These are phyloP conservation scores for Siniperca undulata DNA, from an alignment of 2,797 vertebrate genomes.

Conservation along the genomic window DNA sequence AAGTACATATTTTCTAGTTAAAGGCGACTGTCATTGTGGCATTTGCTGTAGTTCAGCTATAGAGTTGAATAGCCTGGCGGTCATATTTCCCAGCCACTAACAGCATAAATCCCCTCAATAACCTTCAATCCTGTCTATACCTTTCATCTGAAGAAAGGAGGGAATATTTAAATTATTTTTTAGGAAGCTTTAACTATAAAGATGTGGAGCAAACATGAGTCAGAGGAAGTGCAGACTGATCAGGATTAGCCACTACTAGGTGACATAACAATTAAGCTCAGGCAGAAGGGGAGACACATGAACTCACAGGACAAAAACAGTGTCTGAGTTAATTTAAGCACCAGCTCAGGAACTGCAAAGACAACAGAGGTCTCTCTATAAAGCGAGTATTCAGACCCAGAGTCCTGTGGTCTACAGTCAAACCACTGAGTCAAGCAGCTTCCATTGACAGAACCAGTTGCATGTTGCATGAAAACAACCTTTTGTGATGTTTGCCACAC, in stretches of 20 bases:
- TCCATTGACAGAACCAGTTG: too few relatives aligned
- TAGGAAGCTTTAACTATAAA: background rate
- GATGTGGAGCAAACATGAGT: slow-evolving; percentile 1
- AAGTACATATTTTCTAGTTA: slow-evolving; percentile 26
- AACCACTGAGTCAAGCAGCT: too few relatives aligned
- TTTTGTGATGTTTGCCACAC: background rate
- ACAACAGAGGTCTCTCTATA: too few relatives aligned
- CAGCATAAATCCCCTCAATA: slow-evolving; percentile 4
- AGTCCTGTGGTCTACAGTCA: too few relatives aligned
- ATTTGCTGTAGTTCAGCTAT: slow-evolving; percentile 9
- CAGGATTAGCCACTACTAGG: background rate
- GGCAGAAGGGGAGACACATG: background rate
- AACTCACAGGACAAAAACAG: background rate
- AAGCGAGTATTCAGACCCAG: too few relatives aligned
- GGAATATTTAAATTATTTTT: background rate
- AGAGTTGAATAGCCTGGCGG: background rate
- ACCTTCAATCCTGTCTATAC: background rate
- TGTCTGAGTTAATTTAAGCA: background rate
- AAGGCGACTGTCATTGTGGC: background rate
- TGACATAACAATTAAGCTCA: slow-evolving; percentile 15
- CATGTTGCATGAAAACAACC: too few relatives aligned
- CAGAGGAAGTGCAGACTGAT: slow-evolving; percentile 3
- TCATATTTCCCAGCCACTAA: background rate
- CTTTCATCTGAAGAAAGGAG: background rate
- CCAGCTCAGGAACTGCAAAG: too few relatives aligned